phyloP scores from a whole-genome alignment of 2,888 invertebrate genomes.

The Rhodophaea formosa region DNA sequence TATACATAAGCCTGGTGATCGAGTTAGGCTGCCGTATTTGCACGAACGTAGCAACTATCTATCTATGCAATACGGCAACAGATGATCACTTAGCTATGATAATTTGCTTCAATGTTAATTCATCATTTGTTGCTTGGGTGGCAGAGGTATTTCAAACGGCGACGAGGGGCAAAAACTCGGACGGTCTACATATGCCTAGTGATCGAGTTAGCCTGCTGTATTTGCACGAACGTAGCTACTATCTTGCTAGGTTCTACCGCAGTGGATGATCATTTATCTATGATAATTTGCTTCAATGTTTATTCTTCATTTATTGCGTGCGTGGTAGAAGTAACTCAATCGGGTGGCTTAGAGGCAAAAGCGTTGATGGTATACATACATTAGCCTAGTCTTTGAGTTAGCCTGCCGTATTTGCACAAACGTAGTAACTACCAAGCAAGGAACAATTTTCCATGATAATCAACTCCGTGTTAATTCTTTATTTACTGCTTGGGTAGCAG shows the following conservation, averaged over 20 bases:
- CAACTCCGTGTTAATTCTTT: no score
- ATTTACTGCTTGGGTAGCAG: slow-evolving; percentile 62
- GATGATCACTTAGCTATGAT: slow-evolving; percentile 42
- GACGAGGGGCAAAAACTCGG: slow-evolving; percentile 61
- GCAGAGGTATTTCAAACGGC: slow-evolving; percentile 66
- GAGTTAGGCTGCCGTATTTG: not conserved
- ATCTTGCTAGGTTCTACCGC: not conserved
- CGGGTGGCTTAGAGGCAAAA: slow-evolving; percentile 57
- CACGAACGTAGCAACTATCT: not conserved
- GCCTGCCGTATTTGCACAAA: not conserved
- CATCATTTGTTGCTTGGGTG: slow-evolving; percentile 78
- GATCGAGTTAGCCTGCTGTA: not conserved
- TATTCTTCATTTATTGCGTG: slow-evolving; percentile 46
- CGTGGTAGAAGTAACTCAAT: slow-evolving; percentile 70
- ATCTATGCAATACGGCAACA: not conserved
- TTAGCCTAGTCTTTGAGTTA: not conserved
- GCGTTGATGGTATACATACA: slow-evolving; percentile 52
- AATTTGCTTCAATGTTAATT: slow-evolving; percentile 54
- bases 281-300: no score
- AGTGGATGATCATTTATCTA: slow-evolving; percentile 32
- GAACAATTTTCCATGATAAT: no score
- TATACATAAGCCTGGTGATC: slow-evolving; percentile 22
- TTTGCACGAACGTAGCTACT: not conserved
- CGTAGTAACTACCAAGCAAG: not conserved
- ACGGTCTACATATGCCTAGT: slow-evolving; percentile 37